phyloP scores from a whole-genome alignment of 2,888 invertebrate species.

The Hirudinaria manillensis region DNA sequence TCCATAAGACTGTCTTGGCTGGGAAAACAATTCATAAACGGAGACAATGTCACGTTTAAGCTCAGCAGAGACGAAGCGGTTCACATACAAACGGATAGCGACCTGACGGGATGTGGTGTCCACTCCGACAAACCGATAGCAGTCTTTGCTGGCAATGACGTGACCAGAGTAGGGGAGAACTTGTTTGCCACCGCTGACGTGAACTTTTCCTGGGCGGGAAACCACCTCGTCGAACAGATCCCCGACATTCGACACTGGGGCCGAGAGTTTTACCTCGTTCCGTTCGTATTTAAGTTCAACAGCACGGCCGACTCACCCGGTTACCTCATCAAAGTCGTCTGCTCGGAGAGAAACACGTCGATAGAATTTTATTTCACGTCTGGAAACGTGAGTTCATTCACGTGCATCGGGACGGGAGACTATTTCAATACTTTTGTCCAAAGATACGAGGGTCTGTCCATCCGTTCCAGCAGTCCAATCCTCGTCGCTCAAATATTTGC shows the following conservation, averaged over 20 bases:
- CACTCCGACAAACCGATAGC: constrained; percentile 27
- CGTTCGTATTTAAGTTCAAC: constrained; percentile 10
- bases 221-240: constrained; percentile 24
- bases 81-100: constrained; percentile 2
- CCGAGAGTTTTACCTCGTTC: neutral
- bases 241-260: constrained; percentile 23
- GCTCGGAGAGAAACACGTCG: constrained; percentile 8
- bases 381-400: neutral
- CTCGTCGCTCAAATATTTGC: constrained; percentile 25
- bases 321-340: constrained; percentile 25
- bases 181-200: neutral
- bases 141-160: constrained; percentile 23
- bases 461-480: neutral
- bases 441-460: neutral
- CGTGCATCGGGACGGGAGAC: neutral
- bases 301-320: neutral
- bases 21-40: neutral
- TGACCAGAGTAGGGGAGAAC: constrained; percentile 16
- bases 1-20: neutral
- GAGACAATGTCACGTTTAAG: constrained; percentile 7
- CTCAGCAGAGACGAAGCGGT: neutral
- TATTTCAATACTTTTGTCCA: neutral
- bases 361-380: neutral
- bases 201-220: neutral
- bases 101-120: constrained; percentile 17